Base-by-base conservation (phyloP, 2,888 invertebrate species). In the Lydus trimaculatus region DNA sequence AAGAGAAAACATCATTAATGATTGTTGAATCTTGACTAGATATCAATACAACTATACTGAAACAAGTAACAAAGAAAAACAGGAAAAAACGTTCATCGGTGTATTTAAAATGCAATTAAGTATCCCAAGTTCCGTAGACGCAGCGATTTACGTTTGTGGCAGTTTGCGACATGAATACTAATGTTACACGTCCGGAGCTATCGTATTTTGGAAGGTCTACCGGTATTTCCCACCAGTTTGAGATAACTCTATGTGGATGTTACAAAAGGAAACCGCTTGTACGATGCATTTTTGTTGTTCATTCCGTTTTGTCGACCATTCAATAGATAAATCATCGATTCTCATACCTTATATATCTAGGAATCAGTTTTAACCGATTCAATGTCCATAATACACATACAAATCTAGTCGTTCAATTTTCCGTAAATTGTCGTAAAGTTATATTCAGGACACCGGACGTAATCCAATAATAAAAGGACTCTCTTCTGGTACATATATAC, bases 51-150 rank as follows among this genome's bases (percentile, higher is more conserved):
- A 39, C 28, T 39, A 58, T 33, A 65, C 58, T 48, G 61, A 63
- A 60, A 31, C 15, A 58, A 39, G 64, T 39, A 39, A 61, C n/a
- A n/a, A n/a, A n/a, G n/a, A n/a, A n/a, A n/a, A n/a, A n/a, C n/a
- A n/a, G n/a, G 59, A 66, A 58, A 3, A 61, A 48, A 58, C 28
- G 64, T 61, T 61, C 67, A 71, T 71, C 59, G 67, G 63, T 67
- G 73, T 70, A 73, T 73, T 76, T 74, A 73, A 75, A 76, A 73
- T 66, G 74, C 71, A 76, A 75, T 75, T 76, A 75, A 76, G 74
- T 56, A 73, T 64, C n/a, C 68, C 70, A 66, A 70, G 68, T 70
- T 66, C 63, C 72, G 73, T 69, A 74, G 72, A 72, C 68, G 69
- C 70, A 65, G 72, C 74, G 76, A 76, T 76, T 76, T 76, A 74